Base-by-base conservation (phyloP, 2,888 invertebrate species). In the Abrostola tripartita region DNA sequence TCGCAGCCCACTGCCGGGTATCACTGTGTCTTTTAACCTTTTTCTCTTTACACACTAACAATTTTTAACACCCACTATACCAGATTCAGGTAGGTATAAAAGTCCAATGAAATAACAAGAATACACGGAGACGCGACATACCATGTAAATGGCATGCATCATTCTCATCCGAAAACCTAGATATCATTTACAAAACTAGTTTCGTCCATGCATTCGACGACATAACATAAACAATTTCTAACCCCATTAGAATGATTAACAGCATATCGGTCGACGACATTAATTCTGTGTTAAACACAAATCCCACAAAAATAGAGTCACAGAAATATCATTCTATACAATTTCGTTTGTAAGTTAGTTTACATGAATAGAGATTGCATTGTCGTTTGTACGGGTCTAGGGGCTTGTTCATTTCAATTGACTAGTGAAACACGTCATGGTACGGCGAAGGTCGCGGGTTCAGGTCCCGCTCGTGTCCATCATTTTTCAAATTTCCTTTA, bases 191-290 rank as follows among this genome's bases (percentile, higher is more conserved):
- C 24, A 49, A 60, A 61, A 40, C 35, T 24, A 47, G 8, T 8
- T 41, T 10, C 6, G 37, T 12, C 36, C 6, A 56, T 63, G 55
- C 57, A 71, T 65, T 47, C 44, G 40, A 12, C 38, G 47, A 55
- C 55, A 71, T 71, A 75, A 66, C 65, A 71, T 55, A 72, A 73
- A 70, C 67, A 76, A 57, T 63, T 60, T 79, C 44, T 82, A 81
- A 79, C 82, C 79, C 74, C 61, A 76, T 81, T 81, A 81, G 72
- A 68, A 57, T 76, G 71, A 79, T 79, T 72, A 73, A 74, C 66
- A 76, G 65, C 66, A 53, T 61, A 69, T 73, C 59, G 54, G 52
- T 35, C 12, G 52, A 40, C 74, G 66, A 74, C 65, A 63, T 74
- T 75, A 76, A 72, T 74, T 70, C 67, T 59, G 62, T 59, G 65